Base-by-base conservation (phyloP, 2,888 invertebrate genomes). In the Cataglyphis altisquamis region DNA sequence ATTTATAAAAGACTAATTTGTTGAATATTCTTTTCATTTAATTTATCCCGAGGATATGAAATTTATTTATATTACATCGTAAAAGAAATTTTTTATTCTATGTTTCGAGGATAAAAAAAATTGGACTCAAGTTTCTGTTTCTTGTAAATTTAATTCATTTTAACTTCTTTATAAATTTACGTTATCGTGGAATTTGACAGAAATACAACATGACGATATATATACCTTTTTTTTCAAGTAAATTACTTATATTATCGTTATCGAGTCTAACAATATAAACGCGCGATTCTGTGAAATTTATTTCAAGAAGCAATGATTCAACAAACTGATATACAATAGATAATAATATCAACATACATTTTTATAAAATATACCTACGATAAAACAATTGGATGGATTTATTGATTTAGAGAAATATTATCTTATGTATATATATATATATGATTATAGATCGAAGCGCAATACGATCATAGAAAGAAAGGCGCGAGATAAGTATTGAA, bases 171-270 rank as follows among this genome's bases (percentile, higher is more conserved):
- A 12, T 12, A 63, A 45, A 21, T 74, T 45, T 74, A 45, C 41
- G n/a, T 29, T 67, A 41, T 32, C 41, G 25, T 41, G 21, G 3
- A 57, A 41, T 57, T 68, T n/a, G 55, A 25, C 8, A 25, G 25
- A 57, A 45, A 8, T 57, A 32, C 25, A 41, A 77, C 60, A 41
- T 48, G 29, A 32, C 55, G 36, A 25, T 55, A 68, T 66, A 66
- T 32, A 21, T 45, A 25, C 10, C 25, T 15, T 70, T 15, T 70
- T 15, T 70, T 60, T 12, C 32, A 29, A 41, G 52, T 41, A 77
- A 55, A 70, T 45, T 32, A 60, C 29, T 70, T 32, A 21, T 6
- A 21, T 36, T 66, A 70, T 57, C 78, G 60, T 72, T 80, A 80
- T 72, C 78, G 18, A 60, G 25, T 55, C 70, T 70, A 36, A 72